These are phyloP conservation scores for Caranx melampygus DNA, from an alignment of 2,113 vertebrate genomes.

Conservation along the genomic window DNA sequence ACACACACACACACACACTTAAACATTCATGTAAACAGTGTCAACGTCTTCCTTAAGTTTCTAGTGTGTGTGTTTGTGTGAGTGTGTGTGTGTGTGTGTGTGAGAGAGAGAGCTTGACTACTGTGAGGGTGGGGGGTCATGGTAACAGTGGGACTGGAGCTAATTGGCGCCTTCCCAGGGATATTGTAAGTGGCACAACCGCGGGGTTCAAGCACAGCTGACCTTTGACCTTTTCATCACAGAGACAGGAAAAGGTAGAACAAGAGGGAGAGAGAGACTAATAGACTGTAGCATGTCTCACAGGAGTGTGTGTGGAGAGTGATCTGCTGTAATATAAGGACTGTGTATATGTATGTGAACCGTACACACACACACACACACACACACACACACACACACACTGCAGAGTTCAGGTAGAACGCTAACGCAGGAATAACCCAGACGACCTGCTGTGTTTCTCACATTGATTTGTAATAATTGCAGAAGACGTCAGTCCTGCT, in stretches of 20 bases:
- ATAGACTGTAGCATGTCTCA: background rate
- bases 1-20: background rate
- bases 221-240: slow-evolving; percentile 58
- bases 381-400: background rate
- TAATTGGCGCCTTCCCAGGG: slow-evolving; percentile 62
- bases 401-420: background rate
- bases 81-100: too few species aligned
- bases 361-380: too few species aligned
- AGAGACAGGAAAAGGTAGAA: background rate
- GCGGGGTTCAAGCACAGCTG: slow-evolving; percentile 45
- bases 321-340: background rate
- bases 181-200: slow-evolving; percentile 46
- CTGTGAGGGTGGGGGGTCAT: slow-evolving; percentile 32
- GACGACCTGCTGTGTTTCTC: background rate
- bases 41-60: background rate
- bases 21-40: slow-evolving; percentile 3
- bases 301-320: slow-evolving; percentile 9
- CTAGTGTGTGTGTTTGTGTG: too few species aligned
- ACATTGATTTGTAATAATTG: background rate
- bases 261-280: background rate
- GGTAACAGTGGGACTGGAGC: slow-evolving; percentile 47
- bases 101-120: background rate
- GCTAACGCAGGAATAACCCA: background rate
- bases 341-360: background rate
- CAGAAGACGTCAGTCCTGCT: background rate